A percentile compares a stretch with the other conserved stretches of the same genome.
phyloP scores from a whole-genome alignment of 2,797 vertebrate species.

The Pampus argenteus region DNA sequence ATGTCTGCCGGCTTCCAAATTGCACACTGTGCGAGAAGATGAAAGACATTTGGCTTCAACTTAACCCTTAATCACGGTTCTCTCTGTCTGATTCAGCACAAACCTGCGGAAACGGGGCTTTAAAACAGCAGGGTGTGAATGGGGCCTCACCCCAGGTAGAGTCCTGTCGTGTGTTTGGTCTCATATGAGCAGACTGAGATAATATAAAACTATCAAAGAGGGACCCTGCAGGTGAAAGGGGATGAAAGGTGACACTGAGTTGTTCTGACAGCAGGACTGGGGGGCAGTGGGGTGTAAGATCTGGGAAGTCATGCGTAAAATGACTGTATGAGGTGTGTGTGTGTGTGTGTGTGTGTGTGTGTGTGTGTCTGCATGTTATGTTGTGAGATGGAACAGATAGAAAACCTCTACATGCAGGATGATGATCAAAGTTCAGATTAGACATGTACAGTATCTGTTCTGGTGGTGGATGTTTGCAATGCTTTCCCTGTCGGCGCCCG shows the following conservation, averaged over 20 bases:
- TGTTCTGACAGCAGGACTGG: slow-evolving; percentile 67
- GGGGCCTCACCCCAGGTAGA: slow-evolving; percentile 30
- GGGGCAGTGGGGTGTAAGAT: slow-evolving; percentile 12
- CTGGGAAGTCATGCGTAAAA: slow-evolving; percentile 68
- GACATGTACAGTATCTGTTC: slow-evolving; percentile 11
- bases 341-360: slow-evolving; percentile 29
- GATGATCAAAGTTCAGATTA: slow-evolving; percentile 19
- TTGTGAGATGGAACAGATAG: slow-evolving; percentile 5
- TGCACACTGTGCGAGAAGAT: slow-evolving; percentile 72
- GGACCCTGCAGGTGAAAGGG: slow-evolving; percentile 55
- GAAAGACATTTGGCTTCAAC: slow-evolving; percentile 64
- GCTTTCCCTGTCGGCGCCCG: background rate
- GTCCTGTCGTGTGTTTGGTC: slow-evolving; percentile 31
- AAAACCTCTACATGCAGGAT: background rate
- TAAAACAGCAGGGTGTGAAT: slow-evolving; percentile 66
- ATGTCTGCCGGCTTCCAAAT: slow-evolving; percentile 70
- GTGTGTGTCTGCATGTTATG: slow-evolving; percentile 21
- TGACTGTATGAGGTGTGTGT: slow-evolving; percentile 33
- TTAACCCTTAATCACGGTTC: slow-evolving; percentile 65
- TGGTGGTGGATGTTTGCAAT: background rate
- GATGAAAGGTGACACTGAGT: slow-evolving; percentile 73
- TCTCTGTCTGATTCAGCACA: slow-evolving; percentile 69
- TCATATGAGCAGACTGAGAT: slow-evolving; percentile 28
- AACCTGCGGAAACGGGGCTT: slow-evolving; percentile 64
- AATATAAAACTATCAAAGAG: slow-evolving; percentile 45